phyloP scores from a whole-genome alignment of 1,140 invertebrate species.

The Magallana gigas region DNA sequence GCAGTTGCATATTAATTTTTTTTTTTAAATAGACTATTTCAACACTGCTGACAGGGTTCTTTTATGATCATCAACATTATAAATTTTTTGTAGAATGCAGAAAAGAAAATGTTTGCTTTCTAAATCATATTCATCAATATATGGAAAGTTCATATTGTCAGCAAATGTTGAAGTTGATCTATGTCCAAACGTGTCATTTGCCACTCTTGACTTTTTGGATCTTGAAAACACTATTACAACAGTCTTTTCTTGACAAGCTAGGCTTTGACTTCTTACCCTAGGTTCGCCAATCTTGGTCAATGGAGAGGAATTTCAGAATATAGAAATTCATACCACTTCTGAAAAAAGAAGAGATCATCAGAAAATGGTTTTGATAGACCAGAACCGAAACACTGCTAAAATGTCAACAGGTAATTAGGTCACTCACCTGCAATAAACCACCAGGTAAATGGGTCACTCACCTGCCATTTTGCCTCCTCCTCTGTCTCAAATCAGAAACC shows the following conservation, averaged over 20 bases:
- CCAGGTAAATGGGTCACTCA: slow-evolving; percentile 9
- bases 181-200: neutral
- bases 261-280: slow-evolving; percentile 50
- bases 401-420: slow-evolving; percentile 12
- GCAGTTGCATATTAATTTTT: neutral
- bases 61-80: too few species aligned
- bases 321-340: slow-evolving; percentile 69
- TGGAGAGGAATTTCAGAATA: slow-evolving; percentile 79
- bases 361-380: slow-evolving; percentile 54
- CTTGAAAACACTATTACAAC: neutral
- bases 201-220: neutral
- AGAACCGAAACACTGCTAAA: slow-evolving; percentile 65
- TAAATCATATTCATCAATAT: neutral
- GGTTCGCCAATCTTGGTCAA: slow-evolving; percentile 79
- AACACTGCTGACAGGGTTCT: neutral
- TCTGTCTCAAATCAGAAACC: neutral
- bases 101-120: neutral
- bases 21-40: neutral
- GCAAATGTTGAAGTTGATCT: neutral
- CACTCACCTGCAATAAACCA: neutral
- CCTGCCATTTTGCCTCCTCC: neutral
- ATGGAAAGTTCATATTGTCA: neutral
- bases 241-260: neutral
- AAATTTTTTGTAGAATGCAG: neutral
- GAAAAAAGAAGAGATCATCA: slow-evolving; percentile 22